Percentiles rank a stretch among this genome's conserved stretches.
Evolutionary conservation across 2,797 vertebrate species (phyloP).

Genomic region (Oreochromis mossambicus): DNA sequence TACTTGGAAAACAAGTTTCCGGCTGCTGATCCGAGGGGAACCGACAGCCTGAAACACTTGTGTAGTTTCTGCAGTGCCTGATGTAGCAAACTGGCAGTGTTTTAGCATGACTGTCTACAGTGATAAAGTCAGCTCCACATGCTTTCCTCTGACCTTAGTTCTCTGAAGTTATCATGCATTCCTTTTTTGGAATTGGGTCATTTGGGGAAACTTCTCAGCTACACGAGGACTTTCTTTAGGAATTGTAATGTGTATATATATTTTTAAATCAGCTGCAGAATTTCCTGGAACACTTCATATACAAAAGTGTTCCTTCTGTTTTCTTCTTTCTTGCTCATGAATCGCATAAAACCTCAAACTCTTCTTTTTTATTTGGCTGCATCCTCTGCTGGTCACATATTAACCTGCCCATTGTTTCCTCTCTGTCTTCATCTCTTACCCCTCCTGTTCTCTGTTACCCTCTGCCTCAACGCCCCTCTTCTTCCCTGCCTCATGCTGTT

Average conservation of each 20-base stretch:
- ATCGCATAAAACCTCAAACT: slow-evolving; percentile 28
- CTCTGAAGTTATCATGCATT: background rate
- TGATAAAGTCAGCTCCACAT: background rate
- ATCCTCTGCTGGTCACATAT: slow-evolving; percentile 24
- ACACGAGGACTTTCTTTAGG: background rate
- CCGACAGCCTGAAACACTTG: background rate
- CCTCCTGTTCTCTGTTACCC: background rate
- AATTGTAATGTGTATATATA: background rate
- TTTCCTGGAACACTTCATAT: background rate
- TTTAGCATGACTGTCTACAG: background rate
- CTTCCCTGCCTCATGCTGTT: slow-evolving; percentile 55
- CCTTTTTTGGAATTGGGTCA: background rate
- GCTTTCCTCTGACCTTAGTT: background rate
- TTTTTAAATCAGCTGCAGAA: background rate
- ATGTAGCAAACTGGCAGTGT: background rate
- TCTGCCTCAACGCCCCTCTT: background rate
- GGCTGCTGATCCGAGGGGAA: background rate
- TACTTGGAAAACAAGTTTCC: background rate
- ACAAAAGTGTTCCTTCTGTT: background rate
- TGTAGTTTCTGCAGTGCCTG: background rate
- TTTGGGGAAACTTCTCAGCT: background rate
- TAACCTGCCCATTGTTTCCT: slow-evolving; percentile 27
- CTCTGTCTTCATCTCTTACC: background rate
- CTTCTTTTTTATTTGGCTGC: slow-evolving; percentile 20
- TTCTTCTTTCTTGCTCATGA: background rate